Conservation (phyloP, 1,140 invertebrate species). For the Macrobrachium nipponense region DNA sequence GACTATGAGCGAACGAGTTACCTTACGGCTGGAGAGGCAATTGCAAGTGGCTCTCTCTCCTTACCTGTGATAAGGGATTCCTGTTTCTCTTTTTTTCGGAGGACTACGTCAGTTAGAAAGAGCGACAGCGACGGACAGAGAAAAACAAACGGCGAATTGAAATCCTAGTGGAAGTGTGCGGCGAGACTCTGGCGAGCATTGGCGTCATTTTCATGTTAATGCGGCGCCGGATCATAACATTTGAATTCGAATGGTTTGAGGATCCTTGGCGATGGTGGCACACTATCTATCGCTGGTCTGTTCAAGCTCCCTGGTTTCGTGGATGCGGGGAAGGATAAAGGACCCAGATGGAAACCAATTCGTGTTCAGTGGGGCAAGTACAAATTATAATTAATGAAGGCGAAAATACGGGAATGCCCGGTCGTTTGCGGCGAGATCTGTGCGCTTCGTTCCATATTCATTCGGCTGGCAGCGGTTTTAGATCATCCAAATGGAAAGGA, state of each 20-base stretch:
- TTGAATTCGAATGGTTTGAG: slow-evolving; percentile 26
- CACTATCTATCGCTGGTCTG: not conserved
- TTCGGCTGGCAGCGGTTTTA: slow-evolving; percentile 6
- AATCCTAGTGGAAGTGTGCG: not conserved
- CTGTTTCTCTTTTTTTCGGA: not conserved
- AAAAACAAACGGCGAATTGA: slow-evolving; percentile 18
- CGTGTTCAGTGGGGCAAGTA: no score
- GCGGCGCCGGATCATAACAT: slow-evolving; percentile 31
- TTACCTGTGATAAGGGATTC: not conserved
- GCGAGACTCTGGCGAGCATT: not conserved
- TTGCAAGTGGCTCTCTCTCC: not conserved
- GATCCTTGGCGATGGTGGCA: not conserved
- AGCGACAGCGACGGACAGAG: not conserved
- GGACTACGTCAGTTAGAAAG: no score
- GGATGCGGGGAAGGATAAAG: not conserved
- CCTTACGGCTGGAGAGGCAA: slow-evolving; percentile 3
- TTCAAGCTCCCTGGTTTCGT: not conserved
- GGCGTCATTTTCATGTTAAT: slow-evolving; percentile 22
- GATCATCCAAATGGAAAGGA: slow-evolving; percentile 1
- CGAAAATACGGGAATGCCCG: no score
- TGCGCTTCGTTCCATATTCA: slow-evolving; percentile 31
- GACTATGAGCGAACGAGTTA: slow-evolving; percentile 14
- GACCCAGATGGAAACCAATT: no score
- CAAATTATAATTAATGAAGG: no score
- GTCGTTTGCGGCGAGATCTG: slow-evolving; percentile 10